A percentile compares a stretch with the other conserved stretches of the same genome.
Evolutionary conservation across 2,888 invertebrate genomes (phyloP).

Genomic region (Psylliodes chrysocephalus): DNA sequence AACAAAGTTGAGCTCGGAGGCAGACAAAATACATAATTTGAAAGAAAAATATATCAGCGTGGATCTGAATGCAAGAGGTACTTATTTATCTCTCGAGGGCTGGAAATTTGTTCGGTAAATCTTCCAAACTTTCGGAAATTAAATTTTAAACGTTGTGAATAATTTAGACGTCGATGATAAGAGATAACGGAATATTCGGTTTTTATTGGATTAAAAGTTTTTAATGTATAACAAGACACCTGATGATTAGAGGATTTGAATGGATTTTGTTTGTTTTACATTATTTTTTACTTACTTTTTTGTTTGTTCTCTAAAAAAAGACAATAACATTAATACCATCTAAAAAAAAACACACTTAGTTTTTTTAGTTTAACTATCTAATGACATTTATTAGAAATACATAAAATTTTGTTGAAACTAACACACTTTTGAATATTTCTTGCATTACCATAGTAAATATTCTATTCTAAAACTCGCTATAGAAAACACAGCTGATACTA

Average conservation of each 20-base stretch:
- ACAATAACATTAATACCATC: too few species aligned
- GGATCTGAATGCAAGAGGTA: constrained; percentile 32
- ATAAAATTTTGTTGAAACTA: too few species aligned
- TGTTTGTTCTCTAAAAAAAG: too few species aligned
- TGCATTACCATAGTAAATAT: too few species aligned
- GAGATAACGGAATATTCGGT: not conserved
- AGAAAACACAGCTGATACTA: too few species aligned
- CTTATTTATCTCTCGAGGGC: constrained; percentile 38
- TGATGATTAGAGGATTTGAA: not conserved
- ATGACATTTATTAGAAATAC: too few species aligned
- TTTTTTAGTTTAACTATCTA: too few species aligned
- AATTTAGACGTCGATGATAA: constrained; percentile 24
- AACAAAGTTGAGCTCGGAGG: constrained; percentile 27
- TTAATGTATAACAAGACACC: not conserved
- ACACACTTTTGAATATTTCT: too few species aligned
- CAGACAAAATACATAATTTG: constrained; percentile 38
- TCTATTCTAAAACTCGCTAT: too few species aligned
- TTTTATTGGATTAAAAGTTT: constrained; percentile 6
- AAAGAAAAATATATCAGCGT: constrained; percentile 33
- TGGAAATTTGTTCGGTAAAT: constrained; percentile 32
- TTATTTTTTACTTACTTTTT: too few species aligned
- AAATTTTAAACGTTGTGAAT: constrained; percentile 38
- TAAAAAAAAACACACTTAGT: too few species aligned
- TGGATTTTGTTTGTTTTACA: too few species aligned
- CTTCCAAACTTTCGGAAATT: constrained; percentile 36